Conservation (phyloP, 2,113 vertebrate species). For the Oncorhynchus tshawytscha region DNA sequence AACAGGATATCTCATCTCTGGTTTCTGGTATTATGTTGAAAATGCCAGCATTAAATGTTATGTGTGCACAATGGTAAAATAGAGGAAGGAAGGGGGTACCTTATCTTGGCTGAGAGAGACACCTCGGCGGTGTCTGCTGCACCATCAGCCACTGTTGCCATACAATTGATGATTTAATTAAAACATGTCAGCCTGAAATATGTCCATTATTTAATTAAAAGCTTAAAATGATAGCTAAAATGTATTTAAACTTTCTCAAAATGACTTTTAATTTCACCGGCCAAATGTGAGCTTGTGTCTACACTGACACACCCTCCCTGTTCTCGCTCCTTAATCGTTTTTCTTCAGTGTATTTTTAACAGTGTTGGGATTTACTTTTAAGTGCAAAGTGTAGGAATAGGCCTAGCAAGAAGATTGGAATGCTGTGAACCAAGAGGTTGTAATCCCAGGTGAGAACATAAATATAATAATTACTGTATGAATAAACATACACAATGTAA, state of each 20-base stretch:
- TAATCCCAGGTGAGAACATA: no score
- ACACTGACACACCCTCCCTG: conserved; percentile 28
- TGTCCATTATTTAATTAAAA: conserved; percentile 59
- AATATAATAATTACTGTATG: no score
- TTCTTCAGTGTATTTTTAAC: no score
- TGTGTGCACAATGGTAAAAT: conserved; percentile 41
- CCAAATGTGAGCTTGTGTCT: conserved; percentile 52
- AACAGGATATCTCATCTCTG: conserved; percentile 8
- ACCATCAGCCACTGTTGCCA: conserved; percentile 65
- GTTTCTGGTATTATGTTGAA: not conserved
- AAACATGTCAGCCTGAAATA: conserved; percentile 69
- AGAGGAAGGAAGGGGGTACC: conserved; percentile 36
- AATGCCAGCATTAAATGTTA: conserved; percentile 31
- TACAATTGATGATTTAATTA: conserved; percentile 75
- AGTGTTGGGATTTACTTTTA: no score
- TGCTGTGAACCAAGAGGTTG: no score
- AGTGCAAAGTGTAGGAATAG: no score
- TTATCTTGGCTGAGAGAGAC: conserved; percentile 30
- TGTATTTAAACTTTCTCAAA: conserved; percentile 71
- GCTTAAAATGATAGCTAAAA: conserved; percentile 70
- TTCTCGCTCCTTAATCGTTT: conserved; percentile 20
- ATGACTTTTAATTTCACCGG: conserved; percentile 65
- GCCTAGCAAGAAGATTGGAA: no score
- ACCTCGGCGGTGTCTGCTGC: conserved; percentile 49
- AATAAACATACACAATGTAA: no score